Evolutionary conservation across 2,113 vertebrate genomes (phyloP).

Genomic region (Seriola quinqueradiata): DNA sequence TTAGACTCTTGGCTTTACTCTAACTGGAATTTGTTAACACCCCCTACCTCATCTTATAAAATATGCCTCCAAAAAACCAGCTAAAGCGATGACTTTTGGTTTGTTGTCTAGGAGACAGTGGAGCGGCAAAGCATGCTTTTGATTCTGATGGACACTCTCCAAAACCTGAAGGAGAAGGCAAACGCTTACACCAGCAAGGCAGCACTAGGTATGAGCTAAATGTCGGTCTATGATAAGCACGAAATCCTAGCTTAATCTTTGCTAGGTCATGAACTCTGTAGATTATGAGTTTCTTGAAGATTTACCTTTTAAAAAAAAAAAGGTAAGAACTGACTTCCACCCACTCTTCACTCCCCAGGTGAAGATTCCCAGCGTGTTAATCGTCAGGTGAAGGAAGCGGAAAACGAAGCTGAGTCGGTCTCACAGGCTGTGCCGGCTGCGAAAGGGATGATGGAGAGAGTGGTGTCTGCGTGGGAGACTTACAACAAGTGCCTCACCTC

Average conservation of each 20-base stretch:
- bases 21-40: neutral
- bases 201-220: slow-evolving; percentile 49
- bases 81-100: neutral
- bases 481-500: slow-evolving; percentile 40
- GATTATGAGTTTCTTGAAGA: too few relatives aligned
- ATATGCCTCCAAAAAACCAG: neutral
- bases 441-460: slow-evolving; percentile 55
- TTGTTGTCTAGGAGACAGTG: slow-evolving; percentile 51
- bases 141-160: slow-evolving; percentile 54
- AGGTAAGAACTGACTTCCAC: neutral
- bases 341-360: slow-evolving; percentile 4
- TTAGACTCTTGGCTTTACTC: neutral
- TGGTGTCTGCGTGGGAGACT: slow-evolving; percentile 48
- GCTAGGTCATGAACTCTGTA: neutral
- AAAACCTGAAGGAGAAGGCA: slow-evolving; percentile 53
- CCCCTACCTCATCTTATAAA: neutral
- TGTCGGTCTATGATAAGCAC: neutral
- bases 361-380: slow-evolving; percentile 35
- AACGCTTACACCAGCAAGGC: slow-evolving; percentile 52
- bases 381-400: slow-evolving; percentile 52
- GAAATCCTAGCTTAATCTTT: neutral
- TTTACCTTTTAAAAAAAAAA: neutral
- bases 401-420: slow-evolving; percentile 35
- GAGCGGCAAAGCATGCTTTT: slow-evolving; percentile 38
- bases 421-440: slow-evolving; percentile 17